Conservation (phyloP, 1,140 invertebrate species). For the Thalassaphorura encarpata region DNA sequence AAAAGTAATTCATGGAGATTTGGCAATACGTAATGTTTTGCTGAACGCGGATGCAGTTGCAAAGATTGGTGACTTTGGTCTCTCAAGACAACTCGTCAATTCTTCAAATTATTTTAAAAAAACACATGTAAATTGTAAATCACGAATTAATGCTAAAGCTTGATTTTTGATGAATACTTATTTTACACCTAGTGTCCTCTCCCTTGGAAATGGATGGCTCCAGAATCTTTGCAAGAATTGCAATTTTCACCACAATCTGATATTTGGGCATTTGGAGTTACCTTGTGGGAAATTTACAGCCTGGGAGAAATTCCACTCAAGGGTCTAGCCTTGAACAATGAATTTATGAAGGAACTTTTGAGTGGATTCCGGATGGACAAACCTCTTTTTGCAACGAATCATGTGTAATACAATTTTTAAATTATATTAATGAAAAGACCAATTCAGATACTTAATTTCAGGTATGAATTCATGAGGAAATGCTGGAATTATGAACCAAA, state of each 20-base stretch:
- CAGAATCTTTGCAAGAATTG: slow-evolving; percentile 56
- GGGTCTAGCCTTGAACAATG: slow-evolving; percentile 47
- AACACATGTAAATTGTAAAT: background rate
- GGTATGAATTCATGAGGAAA: too few species aligned
- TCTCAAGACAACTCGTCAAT: slow-evolving; percentile 36
- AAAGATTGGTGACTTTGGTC: slow-evolving; percentile 41
- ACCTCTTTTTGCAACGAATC: background rate
- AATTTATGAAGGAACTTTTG: slow-evolving; percentile 1
- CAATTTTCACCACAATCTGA: slow-evolving; percentile 64
- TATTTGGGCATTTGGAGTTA: slow-evolving; percentile 68
- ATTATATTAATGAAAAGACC: too few species aligned
- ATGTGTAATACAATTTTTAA: too few species aligned
- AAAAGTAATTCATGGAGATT: slow-evolving; percentile 1
- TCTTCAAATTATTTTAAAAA: too few species aligned
- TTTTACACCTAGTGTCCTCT: slow-evolving; percentile 2
- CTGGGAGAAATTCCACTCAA: slow-evolving; percentile 65
- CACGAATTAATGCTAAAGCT: too few species aligned
- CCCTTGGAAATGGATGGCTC: slow-evolving; percentile 1
- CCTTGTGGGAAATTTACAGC: slow-evolving; percentile 75
- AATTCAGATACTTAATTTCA: too few species aligned
- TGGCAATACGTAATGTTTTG: background rate
- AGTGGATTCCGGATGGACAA: background rate
- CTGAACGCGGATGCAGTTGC: background rate
- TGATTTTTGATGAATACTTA: too few species aligned
- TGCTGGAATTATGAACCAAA: too few species aligned